A percentile compares a stretch with the other conserved stretches of the same genome.
Conservation (phyloP, 1,140 invertebrate species). For the Idris sp. region DNA sequence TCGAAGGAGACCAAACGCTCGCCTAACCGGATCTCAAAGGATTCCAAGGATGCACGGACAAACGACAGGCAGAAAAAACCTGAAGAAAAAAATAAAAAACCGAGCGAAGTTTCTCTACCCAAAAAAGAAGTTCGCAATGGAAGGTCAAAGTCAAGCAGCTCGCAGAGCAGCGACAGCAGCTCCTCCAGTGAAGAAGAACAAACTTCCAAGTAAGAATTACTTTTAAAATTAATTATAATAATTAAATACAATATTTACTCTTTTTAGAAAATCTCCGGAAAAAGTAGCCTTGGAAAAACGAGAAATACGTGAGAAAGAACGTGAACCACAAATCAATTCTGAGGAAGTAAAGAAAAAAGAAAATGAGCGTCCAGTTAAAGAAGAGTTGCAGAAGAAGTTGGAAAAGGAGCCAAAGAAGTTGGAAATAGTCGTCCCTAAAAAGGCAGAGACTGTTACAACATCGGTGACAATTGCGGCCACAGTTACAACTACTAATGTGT, state of each 20-base stretch:
- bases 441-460: conserved; percentile 51
- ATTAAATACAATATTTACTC: background rate
- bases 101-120: conserved; percentile 58
- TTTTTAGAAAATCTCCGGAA: conserved; percentile 69
- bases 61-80: conserved; percentile 66
- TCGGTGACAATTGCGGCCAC: conserved; percentile 19
- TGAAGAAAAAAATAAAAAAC: conserved; percentile 67
- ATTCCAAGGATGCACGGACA: conserved; percentile 55
- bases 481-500: conserved; percentile 58
- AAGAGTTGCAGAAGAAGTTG: conserved; percentile 37
- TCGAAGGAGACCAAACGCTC: conserved; percentile 67
- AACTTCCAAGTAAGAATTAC: conserved; percentile 65
- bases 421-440: conserved; percentile 66
- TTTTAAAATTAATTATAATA: too few species aligned
- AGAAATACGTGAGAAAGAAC: conserved; percentile 75
- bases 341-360: conserved; percentile 79
- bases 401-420: conserved; percentile 74
- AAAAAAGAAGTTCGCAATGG: conserved; percentile 75
- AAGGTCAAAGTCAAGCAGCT: conserved; percentile 76
- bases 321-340: conserved; percentile 36
- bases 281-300: conserved; percentile 70
- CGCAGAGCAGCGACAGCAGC: conserved; percentile 75
- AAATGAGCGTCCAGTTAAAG: conserved; percentile 58
- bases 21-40: conserved; percentile 66
- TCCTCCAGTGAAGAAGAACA: conserved; percentile 74